Base-by-base conservation (phyloP, 2,888 invertebrate genomes). In the Acrobasis consociella region DNA sequence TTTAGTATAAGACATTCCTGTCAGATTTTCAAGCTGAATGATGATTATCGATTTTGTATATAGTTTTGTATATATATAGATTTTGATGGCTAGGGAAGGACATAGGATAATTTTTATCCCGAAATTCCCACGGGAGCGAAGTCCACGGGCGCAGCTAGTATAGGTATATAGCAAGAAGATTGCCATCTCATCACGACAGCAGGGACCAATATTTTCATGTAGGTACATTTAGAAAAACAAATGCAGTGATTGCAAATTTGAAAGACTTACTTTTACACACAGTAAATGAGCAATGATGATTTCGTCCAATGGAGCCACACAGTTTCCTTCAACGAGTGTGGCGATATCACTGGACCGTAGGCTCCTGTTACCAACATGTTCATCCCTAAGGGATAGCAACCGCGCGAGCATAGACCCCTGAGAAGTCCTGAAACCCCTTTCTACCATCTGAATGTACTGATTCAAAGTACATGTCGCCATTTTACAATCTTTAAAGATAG, bases 281-380 rank as follows among this genome's bases (percentile, higher is more conserved):
- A 94, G 94, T n/a, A 98, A 84, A 83, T 98, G 98, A 7, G 94
- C 93, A 56, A 94, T 92, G 8, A 96, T 94, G 49, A 97, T 89
- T 80, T 97, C 97, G 81, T 97, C 96, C 63, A 97, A 89, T 0
- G 97, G 97, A 9, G 95, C 87, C 58, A 95, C 93, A 65, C 97
- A 91, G 73, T 95, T 94, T 60, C 95, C 94, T 72, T 95, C 94
- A 1, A 97, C 95, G 31, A 95, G 87, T 38, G 93, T 87, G 68
- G 97, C 96, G 0, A 97, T 96, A 73, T 94, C 94, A 66, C 95
- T 95, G 11, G 96, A 89, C 65, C 95, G 94, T 15, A 97, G 88
- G 73, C 95, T 95, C 63, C 93, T 93, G 76, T 95, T 96, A 58
- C 92, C 92, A 5, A 95, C 94, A 86, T 97, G 97, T 17, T 95